Conservation (phyloP, 2,888 invertebrate species). For the Xestia xanthographa region DNA sequence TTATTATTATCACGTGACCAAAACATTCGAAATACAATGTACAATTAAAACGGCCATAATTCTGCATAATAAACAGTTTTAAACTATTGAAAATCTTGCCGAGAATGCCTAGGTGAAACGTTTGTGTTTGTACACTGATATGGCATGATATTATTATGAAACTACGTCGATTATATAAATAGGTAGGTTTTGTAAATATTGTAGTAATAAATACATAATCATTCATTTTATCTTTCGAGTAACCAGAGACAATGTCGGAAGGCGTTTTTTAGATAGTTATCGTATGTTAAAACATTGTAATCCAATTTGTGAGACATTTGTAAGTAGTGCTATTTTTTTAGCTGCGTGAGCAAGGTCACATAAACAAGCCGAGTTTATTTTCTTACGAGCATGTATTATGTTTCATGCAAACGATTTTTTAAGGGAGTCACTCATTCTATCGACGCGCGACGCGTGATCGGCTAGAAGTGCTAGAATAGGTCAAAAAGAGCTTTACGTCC, state of each 20-base stretch:
- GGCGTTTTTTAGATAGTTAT: slow-evolving; percentile 44
- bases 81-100: slow-evolving; percentile 39
- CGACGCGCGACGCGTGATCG: not conserved
- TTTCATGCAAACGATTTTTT: slow-evolving; percentile 19
- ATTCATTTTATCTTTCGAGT: slow-evolving; percentile 44
- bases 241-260: slow-evolving; percentile 29
- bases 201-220: slow-evolving; percentile 41
- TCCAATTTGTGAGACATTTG: slow-evolving; percentile 53
- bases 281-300: slow-evolving; percentile 45
- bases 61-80: slow-evolving; percentile 51
- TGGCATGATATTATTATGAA: slow-evolving; percentile 65
- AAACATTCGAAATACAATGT: slow-evolving; percentile 35
- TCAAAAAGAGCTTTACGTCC: not conserved
- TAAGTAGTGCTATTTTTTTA: slow-evolving; percentile 34
- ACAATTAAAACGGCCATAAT: slow-evolving; percentile 61
- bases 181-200: slow-evolving; percentile 63
- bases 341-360: slow-evolving; percentile 35
- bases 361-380: slow-evolving; percentile 26
- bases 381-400: not conserved
- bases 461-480: not conserved
- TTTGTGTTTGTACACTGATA: slow-evolving; percentile 49
- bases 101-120: slow-evolving; percentile 6
- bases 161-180: slow-evolving; percentile 63
- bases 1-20: slow-evolving; percentile 30
- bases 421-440: not conserved